Conservation (phyloP, 2,797 vertebrate genomes). For the Neomorphus geoffroyi region DNA sequence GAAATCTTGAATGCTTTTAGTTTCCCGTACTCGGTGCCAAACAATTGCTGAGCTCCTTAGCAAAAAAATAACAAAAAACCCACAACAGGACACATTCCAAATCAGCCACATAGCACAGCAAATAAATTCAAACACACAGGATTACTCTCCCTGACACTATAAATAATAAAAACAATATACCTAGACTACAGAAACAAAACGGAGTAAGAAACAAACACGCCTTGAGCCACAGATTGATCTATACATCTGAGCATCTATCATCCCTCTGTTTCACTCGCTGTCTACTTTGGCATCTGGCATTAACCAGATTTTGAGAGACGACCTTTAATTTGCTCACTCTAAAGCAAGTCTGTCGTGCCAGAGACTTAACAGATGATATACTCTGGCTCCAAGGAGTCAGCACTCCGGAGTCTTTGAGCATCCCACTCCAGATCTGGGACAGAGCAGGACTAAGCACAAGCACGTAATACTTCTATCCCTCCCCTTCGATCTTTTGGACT, state of each 20-base stretch:
- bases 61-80: constrained; percentile 18
- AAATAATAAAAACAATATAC: constrained; percentile 64
- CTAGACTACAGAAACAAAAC: background rate
- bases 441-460: background rate
- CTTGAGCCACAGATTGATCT: background rate
- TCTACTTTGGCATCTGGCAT: constrained; percentile 53
- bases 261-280: background rate
- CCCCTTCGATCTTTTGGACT: background rate
- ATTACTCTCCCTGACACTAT: background rate
- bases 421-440: background rate
- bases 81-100: constrained; percentile 23
- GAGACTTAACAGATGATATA: constrained; percentile 58
- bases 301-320: constrained; percentile 63
- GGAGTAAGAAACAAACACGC: background rate
- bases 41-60: background rate
- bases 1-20: background rate
- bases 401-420: background rate
- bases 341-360: constrained; percentile 52
- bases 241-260: constrained; percentile 1
- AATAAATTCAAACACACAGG: constrained; percentile 44
- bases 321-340: constrained; percentile 59
- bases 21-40: background rate
- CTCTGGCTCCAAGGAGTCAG: constrained; percentile 61
- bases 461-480: background rate
- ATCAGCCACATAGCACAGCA: constrained; percentile 33